Percentiles rank a stretch among this genome's conserved stretches.
Conservation (phyloP, 1,140 invertebrate genomes). For the Helicoverpa zea region DNA sequence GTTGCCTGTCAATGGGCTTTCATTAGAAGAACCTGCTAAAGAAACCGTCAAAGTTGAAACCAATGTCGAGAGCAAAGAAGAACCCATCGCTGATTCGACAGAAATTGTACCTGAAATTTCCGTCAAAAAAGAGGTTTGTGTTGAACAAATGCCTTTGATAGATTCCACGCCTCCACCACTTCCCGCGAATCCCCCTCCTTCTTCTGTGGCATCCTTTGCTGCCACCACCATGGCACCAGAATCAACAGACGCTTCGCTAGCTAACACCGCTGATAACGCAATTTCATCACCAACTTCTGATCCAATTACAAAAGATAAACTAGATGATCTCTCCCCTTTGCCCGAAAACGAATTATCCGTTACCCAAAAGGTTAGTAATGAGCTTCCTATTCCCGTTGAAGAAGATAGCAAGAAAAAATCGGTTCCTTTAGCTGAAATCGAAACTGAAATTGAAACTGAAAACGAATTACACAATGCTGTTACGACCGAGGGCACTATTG, state of each 20-base stretch:
- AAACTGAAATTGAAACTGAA: conserved; percentile 21
- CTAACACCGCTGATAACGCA: conserved; percentile 74
- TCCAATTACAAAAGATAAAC: conserved; percentile 59
- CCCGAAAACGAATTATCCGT: conserved; percentile 52
- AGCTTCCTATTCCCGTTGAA: conserved; percentile 57
- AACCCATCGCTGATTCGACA: conserved; percentile 67
- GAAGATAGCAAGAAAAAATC: conserved; percentile 53
- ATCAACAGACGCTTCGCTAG: conserved; percentile 80
- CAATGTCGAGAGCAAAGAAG: conserved; percentile 75
- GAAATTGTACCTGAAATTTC: conserved; percentile 79
- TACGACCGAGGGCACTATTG: background rate
- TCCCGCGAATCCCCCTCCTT: conserved; percentile 85
- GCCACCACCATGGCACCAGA: conserved; percentile 86
- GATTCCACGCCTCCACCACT: conserved; percentile 85
- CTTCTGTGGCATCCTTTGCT: conserved; percentile 85
- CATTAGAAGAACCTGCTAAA: conserved; percentile 76
- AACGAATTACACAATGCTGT: conserved; percentile 11
- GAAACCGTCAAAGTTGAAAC: conserved; percentile 66
- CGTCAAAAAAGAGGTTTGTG: conserved; percentile 86
- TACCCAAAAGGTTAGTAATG: conserved; percentile 56
- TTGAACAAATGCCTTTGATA: conserved; percentile 83
- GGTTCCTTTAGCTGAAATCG: background rate
- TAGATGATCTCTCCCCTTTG: conserved; percentile 56
- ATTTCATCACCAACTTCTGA: conserved; percentile 60
- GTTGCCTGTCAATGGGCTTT: conserved; percentile 81